Evolutionary conservation across 2,888 invertebrate species (phyloP), one percentile per base, ranked within the genome.

Genomic region (Charanyca ferruginea): DNA sequence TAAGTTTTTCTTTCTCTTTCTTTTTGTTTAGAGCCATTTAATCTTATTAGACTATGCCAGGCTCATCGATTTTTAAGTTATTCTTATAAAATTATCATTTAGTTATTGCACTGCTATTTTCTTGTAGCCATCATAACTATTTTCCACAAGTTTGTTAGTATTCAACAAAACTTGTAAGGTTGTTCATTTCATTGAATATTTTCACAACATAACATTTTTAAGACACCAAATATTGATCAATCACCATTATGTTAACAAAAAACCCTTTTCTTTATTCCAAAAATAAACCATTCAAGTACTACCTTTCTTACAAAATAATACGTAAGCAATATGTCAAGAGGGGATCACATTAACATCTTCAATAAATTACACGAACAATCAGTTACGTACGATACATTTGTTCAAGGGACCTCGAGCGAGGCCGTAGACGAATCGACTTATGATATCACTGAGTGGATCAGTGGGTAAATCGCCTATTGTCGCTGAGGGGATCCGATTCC

Each of bases 381-480:
- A 66, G 66, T 66, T 74, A 64, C 67, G 35, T 49, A 54, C 67
- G 64, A 70, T 73, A 77, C 61, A 71, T 75, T 66, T 75, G 71
- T 79, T 59, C 42, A 35, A 22, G 41, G 47, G 65, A 47, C 54
- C n/a, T 51, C 28, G 60, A 65, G 45, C 47, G 47, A 48, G 65
- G 60, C 66, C 53, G 35, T 53, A 65, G 71, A 70, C 70, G 67
- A 74, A 73, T 81, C 71, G 74, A 74, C 81, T 77, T 79, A 79
- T 73, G 77, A 79, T 80, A 81, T 80, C 77, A 61, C 49, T 69
- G 73, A 78, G 77, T 73, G 73, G 82, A 84, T 83, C 79, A 72
- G 54, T 52, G 64, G 48, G 71, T 75, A 68, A 77, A 73, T 67
- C 72, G 77, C 48, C 75, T 70, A 77, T 81, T 79, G 80, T 81